Conservation (phyloP, 2,888 invertebrate species). For the Leptura quadrifasciata region DNA sequence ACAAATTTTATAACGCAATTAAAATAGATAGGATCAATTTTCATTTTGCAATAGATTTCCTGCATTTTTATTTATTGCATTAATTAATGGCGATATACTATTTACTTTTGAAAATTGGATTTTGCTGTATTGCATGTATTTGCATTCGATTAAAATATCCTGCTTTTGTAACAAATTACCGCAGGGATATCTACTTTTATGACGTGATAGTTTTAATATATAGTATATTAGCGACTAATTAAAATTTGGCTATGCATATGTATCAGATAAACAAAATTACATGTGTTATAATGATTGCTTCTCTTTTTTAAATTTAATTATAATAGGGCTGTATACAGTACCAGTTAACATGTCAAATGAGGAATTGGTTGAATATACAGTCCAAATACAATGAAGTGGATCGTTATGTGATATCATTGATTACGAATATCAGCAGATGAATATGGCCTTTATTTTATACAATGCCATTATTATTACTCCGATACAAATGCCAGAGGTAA, state of each 20-base stretch:
- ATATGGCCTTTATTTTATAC: constrained; percentile 38
- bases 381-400: constrained; percentile 4
- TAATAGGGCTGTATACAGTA: not conserved
- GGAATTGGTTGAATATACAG: not conserved
- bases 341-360: constrained; percentile 6
- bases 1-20: not conserved
- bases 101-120: not conserved
- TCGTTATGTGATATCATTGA: constrained; percentile 33
- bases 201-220: not conserved
- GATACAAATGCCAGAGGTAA: not conserved
- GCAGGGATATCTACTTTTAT: not conserved
- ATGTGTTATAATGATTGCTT: not conserved
- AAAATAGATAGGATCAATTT: not conserved
- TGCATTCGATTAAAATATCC: not conserved
- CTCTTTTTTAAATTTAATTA: not conserved
- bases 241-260: not conserved
- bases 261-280: not conserved
- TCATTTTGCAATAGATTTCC: not conserved
- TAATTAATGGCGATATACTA: not conserved
- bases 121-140: not conserved
- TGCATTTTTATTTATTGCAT: not conserved
- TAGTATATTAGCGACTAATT: not conserved
- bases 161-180: not conserved
- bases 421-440: constrained; percentile 23
- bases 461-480: constrained; percentile 28